A percentile compares a stretch with the other conserved stretches of the same genome.
phyloP scores from a whole-genome alignment of 2,888 invertebrate genomes.

The Achlya flavicornis region DNA sequence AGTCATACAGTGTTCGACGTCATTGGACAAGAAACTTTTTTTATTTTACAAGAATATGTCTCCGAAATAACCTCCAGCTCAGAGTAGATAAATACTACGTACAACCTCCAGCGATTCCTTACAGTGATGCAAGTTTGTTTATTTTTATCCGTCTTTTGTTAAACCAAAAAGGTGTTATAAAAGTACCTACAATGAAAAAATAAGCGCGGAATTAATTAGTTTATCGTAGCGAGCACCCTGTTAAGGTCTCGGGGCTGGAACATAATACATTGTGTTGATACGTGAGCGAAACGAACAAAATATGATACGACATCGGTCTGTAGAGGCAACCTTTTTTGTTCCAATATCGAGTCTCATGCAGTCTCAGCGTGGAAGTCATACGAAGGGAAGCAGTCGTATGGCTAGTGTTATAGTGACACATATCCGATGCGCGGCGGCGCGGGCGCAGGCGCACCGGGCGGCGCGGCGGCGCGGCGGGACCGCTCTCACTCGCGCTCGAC shows the following conservation, averaged over 20 bases:
- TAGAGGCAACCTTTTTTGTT: slow-evolving; percentile 29
- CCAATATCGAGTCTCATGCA: slow-evolving; percentile 31
- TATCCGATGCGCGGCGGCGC: slow-evolving; percentile 69
- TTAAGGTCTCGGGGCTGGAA: not conserved
- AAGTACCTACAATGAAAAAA: not conserved
- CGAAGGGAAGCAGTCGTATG: slow-evolving; percentile 59
- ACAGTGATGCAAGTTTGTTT: not conserved
- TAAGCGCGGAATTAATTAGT: not conserved
- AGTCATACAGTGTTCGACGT: no score
- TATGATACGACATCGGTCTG: slow-evolving; percentile 27
- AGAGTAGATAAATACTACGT: no score
- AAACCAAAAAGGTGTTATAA: not conserved
- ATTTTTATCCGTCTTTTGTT: not conserved
- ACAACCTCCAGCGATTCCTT: no score
- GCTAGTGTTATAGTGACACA: slow-evolving; percentile 79
- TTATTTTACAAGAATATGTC: no score
- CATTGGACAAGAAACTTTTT: no score
- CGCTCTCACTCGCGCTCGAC: slow-evolving; percentile 34
- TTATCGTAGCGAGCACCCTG: not conserved
- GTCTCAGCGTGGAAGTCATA: slow-evolving; percentile 48
- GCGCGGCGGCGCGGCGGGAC: slow-evolving; percentile 46
- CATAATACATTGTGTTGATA: not conserved
- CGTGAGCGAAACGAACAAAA: slow-evolving; percentile 18
- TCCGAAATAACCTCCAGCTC: no score
- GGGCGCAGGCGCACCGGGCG: slow-evolving; percentile 62